Conservation (phyloP, 2,888 invertebrate species). For the Lasioglossum oenotherae region DNA sequence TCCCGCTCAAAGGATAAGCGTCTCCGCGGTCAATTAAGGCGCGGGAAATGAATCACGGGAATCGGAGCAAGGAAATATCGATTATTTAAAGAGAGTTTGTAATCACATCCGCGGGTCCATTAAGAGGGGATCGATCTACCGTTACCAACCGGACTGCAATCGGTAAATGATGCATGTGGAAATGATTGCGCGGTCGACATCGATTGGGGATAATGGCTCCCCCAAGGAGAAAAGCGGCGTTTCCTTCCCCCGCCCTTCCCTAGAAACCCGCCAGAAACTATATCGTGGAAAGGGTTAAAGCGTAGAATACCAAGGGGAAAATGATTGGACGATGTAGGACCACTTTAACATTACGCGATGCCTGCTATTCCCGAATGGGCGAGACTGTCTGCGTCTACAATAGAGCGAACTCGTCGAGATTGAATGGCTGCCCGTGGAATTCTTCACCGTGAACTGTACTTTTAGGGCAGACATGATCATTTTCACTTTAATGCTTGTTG, state of each 20-base stretch:
- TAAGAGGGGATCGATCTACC: constrained; percentile 59
- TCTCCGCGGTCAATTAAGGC: constrained; percentile 40
- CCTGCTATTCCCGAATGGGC: constrained; percentile 23
- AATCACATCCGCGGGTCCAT: constrained; percentile 41
- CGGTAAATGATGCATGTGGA: constrained; percentile 67
- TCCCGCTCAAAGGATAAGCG: constrained; percentile 9
- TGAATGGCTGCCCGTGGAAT: background rate
- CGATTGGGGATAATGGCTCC: constrained; percentile 64
- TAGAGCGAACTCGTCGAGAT: constrained; percentile 2
- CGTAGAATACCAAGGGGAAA: constrained; percentile 49
- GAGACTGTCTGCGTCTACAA: background rate
- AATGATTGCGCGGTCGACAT: constrained; percentile 65
- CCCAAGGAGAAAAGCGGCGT: constrained; percentile 49
- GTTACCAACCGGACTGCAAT: constrained; percentile 37
- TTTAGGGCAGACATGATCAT: background rate
- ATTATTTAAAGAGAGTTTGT: constrained; percentile 51
- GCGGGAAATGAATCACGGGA: constrained; percentile 21
- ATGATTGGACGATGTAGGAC: constrained; percentile 59
- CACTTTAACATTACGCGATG: constrained; percentile 49
- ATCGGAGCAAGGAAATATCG: constrained; percentile 56
- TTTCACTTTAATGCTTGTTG: background rate
- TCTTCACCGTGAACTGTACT: background rate
- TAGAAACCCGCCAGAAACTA: constrained; percentile 54
- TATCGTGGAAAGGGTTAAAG: constrained; percentile 42
- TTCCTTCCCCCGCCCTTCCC: constrained; percentile 26